phyloP scores from a whole-genome alignment of 2,797 vertebrate genomes.

The Craterocephalus amniculus region DNA sequence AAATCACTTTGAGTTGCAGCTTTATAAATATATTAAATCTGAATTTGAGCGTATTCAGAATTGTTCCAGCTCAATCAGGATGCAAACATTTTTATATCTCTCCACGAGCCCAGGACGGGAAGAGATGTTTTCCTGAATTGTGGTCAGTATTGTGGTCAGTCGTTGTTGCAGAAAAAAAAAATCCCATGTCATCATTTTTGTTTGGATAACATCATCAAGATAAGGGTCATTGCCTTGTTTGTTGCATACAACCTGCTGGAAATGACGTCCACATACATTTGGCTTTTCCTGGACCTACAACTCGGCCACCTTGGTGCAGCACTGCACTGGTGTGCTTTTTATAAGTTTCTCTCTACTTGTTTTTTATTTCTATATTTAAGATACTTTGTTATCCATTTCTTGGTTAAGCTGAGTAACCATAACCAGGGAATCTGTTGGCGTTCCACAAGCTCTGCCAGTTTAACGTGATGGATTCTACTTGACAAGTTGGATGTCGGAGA shows the following conservation, averaged over 20 bases:
- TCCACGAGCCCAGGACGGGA: no score
- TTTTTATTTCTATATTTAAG: background rate
- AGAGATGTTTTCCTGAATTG: no score
- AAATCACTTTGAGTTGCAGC: no score
- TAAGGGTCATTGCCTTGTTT: background rate
- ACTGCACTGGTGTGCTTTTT: background rate
- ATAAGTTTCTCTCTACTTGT: background rate
- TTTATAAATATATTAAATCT: no score
- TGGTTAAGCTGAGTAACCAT: background rate
- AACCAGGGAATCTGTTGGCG: background rate
- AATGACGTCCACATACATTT: background rate
- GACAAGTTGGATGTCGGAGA: background rate
- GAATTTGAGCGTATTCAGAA: no score
- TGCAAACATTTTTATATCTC: background rate
- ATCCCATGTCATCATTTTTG: background rate
- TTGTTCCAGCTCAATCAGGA: no score
- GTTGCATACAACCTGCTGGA: background rate
- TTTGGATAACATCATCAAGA: background rate
- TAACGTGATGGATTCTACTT: background rate
- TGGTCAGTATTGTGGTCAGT: no score
- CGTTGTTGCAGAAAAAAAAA: no score
- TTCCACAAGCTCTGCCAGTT: background rate
- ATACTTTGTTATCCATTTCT: background rate
- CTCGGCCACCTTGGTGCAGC: background rate
- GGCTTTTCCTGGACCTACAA: no score